Evolutionary conservation across 2,888 invertebrate species (phyloP).

Genomic region (Synergus gifuensis): DNA sequence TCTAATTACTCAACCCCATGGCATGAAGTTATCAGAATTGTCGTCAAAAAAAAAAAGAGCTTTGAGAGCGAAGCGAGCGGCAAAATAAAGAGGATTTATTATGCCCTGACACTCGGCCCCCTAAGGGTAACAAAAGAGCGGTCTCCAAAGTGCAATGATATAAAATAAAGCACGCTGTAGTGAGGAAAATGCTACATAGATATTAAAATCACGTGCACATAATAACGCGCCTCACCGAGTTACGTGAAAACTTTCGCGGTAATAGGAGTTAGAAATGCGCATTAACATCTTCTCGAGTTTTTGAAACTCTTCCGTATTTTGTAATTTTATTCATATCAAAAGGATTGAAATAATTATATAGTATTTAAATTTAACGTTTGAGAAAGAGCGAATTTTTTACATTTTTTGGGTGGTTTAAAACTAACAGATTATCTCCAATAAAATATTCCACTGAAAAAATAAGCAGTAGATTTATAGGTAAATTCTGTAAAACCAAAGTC

Average conservation of each 20-base stretch:
- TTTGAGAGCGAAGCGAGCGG: slow-evolving; percentile 49
- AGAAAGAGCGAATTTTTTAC: too few species aligned
- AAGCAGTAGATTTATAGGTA: too few species aligned
- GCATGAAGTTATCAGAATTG: slow-evolving; percentile 54
- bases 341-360: not conserved
- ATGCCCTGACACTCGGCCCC: slow-evolving; percentile 60
- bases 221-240: slow-evolving; percentile 37
- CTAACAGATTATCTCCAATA: not conserved
- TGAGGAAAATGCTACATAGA: slow-evolving; percentile 33
- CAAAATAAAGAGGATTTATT: slow-evolving; percentile 61
- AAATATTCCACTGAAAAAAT: not conserved
- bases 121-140: slow-evolving; percentile 45
- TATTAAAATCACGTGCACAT: slow-evolving; percentile 41
- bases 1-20: slow-evolving; percentile 52
- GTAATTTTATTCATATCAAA: not conserved
- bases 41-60: slow-evolving; percentile 50
- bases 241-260: slow-evolving; percentile 33
- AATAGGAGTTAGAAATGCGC: slow-evolving; percentile 29
- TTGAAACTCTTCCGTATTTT: slow-evolving; percentile 2
- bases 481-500: too few species aligned
- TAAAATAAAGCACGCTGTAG: slow-evolving; percentile 35
- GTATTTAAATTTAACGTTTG: not conserved
- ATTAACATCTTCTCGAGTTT: slow-evolving; percentile 11
- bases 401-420: too few species aligned
- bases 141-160: slow-evolving; percentile 41